Base-by-base conservation (phyloP, 2,888 invertebrate genomes). In the Laothoe populi region DNA sequence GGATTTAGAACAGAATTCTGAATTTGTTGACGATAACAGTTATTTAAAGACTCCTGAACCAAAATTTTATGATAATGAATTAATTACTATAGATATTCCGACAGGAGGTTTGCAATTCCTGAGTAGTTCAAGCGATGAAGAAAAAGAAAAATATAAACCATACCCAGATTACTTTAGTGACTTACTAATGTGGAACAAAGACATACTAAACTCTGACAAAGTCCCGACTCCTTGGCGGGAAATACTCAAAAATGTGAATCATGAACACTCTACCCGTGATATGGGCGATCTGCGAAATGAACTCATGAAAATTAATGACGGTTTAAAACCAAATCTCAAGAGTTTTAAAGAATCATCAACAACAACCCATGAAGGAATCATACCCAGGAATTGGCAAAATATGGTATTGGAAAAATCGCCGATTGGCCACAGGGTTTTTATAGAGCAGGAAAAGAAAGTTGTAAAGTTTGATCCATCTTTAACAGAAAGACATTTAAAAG, bases 171-270 rank as follows among this genome's bases (percentile, higher is more conserved):
- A 83, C 63, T 83, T 84, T 19, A 76, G 76, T 38, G 85, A 86
- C 61, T 64, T 85, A 0, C 53, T 83, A 2, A 71, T 78, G 65
- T 84, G 84, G 84, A 74, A 86, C 65, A 72, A 74, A 24, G 84
- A 86, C 68, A 72, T 84, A 48, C 60, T 85, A 8, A 72, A 78
- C 19, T 57, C 72, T 2, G 77, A 82, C 7, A 69, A 45, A 49
- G 64, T 76, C 0, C 63, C 74, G 0, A 70, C 59, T 21, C 58
- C 74, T 7, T 80, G 79, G 77, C 63, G 63, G 11, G 69, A 71
- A 2, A 68, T 78, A 19, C 44, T 78, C 0, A 72, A 72, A 2
- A 61, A 58, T 19, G 45, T 74, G 8, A 60, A 72, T 13, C 40
- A 35, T 1, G 19, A 64, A 13, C 59, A 64, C 2, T 72, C 70